These are phyloP conservation scores for Nephrotoma flavescens DNA, from an alignment of 2,888 invertebrate genomes.

Conservation along the genomic window DNA sequence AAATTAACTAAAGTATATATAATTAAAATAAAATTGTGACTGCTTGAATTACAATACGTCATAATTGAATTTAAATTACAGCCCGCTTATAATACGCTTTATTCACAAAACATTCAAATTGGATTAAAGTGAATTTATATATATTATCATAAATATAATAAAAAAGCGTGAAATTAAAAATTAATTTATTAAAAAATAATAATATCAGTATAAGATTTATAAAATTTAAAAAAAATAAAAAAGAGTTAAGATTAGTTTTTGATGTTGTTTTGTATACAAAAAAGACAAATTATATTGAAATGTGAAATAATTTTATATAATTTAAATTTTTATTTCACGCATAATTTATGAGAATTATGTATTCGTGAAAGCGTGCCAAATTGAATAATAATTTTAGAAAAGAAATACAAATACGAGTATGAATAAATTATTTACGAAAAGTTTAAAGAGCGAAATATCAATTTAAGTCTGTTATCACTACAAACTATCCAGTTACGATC, in stretches of 20 bases:
- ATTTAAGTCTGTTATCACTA: no score
- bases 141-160: not conserved
- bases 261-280: not conserved
- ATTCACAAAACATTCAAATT: not conserved
- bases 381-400: not conserved
- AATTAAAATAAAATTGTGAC: not conserved
- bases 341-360: not conserved
- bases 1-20: not conserved
- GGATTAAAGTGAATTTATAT: not conserved
- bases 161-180: not conserved
- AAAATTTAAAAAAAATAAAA: no score
- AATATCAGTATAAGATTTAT: not conserved
- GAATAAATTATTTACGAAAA: not conserved
- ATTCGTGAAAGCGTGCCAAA: not conserved
- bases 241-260: not conserved
- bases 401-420: not conserved
- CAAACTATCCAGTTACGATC: no score
- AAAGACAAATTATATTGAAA: not conserved
- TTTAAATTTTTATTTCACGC: not conserved
- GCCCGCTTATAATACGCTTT: not conserved
- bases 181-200: not conserved
- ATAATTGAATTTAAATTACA: not conserved
- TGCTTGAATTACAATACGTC: not conserved
- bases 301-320: no score
- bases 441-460: no score